Conservation (phyloP, 1,140 invertebrate species). For the Helicoverpa zea region DNA sequence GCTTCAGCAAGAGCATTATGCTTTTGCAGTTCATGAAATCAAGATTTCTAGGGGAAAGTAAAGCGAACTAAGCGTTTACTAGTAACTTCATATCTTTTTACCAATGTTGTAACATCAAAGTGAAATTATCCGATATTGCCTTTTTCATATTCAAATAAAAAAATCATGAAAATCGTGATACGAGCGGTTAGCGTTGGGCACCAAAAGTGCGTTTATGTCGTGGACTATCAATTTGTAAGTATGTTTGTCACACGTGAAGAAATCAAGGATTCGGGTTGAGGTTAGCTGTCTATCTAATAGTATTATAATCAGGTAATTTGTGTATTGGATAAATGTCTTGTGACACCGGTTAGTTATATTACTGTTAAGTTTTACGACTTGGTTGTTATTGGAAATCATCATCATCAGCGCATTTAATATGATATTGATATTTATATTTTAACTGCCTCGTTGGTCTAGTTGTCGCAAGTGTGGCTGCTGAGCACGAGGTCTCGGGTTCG, state of each 20-base stretch:
- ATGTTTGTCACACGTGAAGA: slow-evolving; percentile 43
- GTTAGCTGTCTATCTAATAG: slow-evolving; percentile 21
- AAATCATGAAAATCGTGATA: slow-evolving; percentile 53
- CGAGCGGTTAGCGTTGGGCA: slow-evolving; percentile 38
- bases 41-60: no score
- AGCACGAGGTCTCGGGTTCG: no score
- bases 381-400: not conserved
- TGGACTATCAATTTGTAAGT: slow-evolving; percentile 54
- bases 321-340: slow-evolving; percentile 20
- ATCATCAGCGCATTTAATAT: no score
- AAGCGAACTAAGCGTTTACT: no score
- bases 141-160: slow-evolving; percentile 20
- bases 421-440: no score
- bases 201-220: slow-evolving; percentile 31
- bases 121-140: not conserved
- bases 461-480: no score
- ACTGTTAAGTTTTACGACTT: not conserved
- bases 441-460: no score
- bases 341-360: not conserved
- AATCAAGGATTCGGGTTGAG: slow-evolving; percentile 48
- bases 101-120: not conserved
- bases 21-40: no score
- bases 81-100: not conserved
- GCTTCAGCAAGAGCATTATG: no score
- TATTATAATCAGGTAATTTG: slow-evolving; percentile 4